phyloP scores from a whole-genome alignment of 2,888 invertebrate species.

The Aricia artaxerxes region DNA sequence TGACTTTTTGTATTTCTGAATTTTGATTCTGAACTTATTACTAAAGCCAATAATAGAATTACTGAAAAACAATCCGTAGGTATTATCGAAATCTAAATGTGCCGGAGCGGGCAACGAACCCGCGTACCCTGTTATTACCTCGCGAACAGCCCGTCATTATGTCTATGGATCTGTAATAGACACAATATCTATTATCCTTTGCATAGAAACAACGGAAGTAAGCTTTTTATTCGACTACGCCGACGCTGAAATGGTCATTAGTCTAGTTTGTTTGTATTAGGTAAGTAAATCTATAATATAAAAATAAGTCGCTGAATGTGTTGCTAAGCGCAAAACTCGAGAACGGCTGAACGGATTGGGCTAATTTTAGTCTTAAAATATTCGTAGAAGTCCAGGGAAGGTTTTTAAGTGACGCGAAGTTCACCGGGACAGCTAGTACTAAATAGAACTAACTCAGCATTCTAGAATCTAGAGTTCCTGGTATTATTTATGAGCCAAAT shows the following conservation, averaged over 20 bases:
- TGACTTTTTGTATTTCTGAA: too few species aligned
- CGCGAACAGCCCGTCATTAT: constrained; percentile 45
- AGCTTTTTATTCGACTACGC: constrained; percentile 3
- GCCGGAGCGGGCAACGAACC: constrained; percentile 48
- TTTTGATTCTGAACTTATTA: not conserved
- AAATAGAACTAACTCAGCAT: not conserved
- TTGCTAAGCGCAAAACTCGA: too few species aligned
- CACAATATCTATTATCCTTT: constrained; percentile 25
- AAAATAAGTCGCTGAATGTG: too few species aligned
- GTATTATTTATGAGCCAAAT: too few species aligned
- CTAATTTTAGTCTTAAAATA: too few species aligned
- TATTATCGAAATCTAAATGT: not conserved
- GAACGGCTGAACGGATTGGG: too few species aligned
- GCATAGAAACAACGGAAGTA: constrained; percentile 11
- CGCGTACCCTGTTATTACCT: constrained; percentile 43
- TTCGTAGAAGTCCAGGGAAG: too few species aligned
- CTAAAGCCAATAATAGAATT: not conserved
- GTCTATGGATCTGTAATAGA: constrained; percentile 29
- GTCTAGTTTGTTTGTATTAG: not conserved
- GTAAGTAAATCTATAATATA: too few species aligned
- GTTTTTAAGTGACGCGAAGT: too few species aligned
- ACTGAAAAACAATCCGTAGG: not conserved
- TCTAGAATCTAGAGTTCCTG: not conserved
- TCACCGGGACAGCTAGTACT: too few species aligned
- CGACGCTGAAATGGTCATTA: not conserved